A percentile compares a stretch with the other conserved stretches of the same genome.
Evolutionary conservation across 2,797 vertebrate species (phyloP).

Genomic region (Ispidina lecontei): DNA sequence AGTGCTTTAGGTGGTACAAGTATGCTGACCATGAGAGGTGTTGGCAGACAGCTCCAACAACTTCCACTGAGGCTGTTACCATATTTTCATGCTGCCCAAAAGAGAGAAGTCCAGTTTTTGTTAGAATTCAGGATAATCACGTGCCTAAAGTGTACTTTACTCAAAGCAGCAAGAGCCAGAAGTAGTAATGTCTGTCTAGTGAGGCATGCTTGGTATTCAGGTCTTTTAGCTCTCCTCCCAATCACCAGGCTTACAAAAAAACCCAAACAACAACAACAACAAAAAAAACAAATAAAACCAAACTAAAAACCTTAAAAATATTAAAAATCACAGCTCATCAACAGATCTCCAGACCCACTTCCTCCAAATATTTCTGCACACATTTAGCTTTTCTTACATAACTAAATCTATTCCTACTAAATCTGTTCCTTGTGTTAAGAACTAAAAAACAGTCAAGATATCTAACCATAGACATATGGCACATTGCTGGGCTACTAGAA

Average conservation of each 20-base stretch:
- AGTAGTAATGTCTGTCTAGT: not conserved
- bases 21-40: slow-evolving; percentile 94
- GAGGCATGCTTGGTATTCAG: not conserved
- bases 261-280: too few relatives aligned
- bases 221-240: not conserved
- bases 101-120: slow-evolving; percentile 5
- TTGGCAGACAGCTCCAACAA: slow-evolving; percentile 91
- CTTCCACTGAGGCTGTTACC: slow-evolving; percentile 88
- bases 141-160: not conserved
- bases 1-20: slow-evolving; percentile 91
- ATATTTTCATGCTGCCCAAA: slow-evolving; percentile 90
- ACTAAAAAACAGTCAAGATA: not conserved
- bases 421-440: not conserved
- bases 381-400: not conserved
- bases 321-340: not conserved
- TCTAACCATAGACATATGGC: not conserved
- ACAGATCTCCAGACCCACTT: not conserved
- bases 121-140: not conserved
- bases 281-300: too few relatives aligned
- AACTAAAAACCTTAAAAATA: too few relatives aligned
- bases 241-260: not conserved
- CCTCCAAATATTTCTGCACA: not conserved
- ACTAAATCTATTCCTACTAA: not conserved
- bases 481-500: not conserved
- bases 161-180: not conserved